Conservation (phyloP, 2,113 vertebrate genomes). For the Misgurnus anguillicaudatus region DNA sequence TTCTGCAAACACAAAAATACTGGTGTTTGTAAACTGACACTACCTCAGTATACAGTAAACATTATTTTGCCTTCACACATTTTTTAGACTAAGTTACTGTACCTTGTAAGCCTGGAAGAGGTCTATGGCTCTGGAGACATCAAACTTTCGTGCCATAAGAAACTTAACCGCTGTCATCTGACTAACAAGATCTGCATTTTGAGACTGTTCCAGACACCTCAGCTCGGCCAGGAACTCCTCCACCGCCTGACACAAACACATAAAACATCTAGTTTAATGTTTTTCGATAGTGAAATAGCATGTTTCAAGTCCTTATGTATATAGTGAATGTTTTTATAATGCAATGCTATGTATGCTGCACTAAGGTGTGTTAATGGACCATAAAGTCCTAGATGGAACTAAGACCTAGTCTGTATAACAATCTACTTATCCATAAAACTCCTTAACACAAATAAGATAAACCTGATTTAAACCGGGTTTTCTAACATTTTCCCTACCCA, state of each 20-base stretch:
- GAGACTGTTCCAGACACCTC: slow-evolving; percentile 74
- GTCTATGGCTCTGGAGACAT: slow-evolving; percentile 78
- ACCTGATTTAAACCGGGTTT: no score
- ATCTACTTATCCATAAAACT: no score
- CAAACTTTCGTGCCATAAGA: slow-evolving; percentile 84
- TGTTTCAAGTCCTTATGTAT: neutral
- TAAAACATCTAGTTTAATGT: neutral
- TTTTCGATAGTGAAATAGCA: neutral
- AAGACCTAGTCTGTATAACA: no score
- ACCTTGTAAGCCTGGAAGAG: slow-evolving; percentile 84
- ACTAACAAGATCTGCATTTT: slow-evolving; percentile 76
- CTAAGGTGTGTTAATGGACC: no score
- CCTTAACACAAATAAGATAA: no score
- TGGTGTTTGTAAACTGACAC: no score
- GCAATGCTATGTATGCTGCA: no score
- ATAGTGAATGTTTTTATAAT: no score
- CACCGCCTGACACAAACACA: slow-evolving; percentile 69
- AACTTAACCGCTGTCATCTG: slow-evolving; percentile 81
- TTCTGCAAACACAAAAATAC: slow-evolving; percentile 62
- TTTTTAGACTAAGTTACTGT: neutral
- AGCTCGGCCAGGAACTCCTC: slow-evolving; percentile 80
- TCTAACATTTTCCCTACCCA: neutral
- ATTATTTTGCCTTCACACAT: neutral
- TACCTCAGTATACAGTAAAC: neutral
- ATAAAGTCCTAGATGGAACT: no score